Evolutionary conservation across 2,888 invertebrate genomes (phyloP).

Genomic region (Thecocarcelia acutangulata): DNA sequence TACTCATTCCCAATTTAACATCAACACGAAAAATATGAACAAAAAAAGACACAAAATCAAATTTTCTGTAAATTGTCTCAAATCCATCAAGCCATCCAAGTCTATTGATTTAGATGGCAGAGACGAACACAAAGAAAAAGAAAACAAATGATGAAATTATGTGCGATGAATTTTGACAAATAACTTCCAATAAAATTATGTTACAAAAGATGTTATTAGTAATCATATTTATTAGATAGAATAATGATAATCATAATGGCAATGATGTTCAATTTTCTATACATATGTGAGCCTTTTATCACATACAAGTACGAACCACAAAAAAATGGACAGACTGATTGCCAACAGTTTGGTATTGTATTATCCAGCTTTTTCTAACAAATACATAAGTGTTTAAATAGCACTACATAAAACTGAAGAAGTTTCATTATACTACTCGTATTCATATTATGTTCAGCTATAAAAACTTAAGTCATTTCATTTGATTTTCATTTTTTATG

Average conservation of each 20-base stretch:
- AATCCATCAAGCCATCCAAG: constrained; percentile 59
- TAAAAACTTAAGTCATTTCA: constrained; percentile 24
- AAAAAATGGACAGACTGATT: neutral
- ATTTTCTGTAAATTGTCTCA: constrained; percentile 44
- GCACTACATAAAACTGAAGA: neutral
- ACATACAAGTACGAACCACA: neutral
- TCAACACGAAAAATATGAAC: neutral
- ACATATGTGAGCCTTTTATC: neutral
- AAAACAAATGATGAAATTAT: neutral
- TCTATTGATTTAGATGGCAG: constrained; percentile 62
- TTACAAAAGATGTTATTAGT: constrained; percentile 51
- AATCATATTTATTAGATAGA: constrained; percentile 1
- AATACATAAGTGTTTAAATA: neutral
- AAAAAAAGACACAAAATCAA: constrained; percentile 21
- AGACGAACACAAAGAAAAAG: neutral
- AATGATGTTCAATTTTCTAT: constrained; percentile 33
- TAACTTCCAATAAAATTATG: constrained; percentile 52
- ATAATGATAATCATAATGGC: constrained; percentile 30
- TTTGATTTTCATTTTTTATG: constrained; percentile 25
- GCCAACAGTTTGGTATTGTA: neutral
- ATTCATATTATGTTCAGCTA: neutral
- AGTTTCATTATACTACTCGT: too few relatives aligned
- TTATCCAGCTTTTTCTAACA: too few relatives aligned
- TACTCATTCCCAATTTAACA: too few relatives aligned
- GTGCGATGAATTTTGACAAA: constrained; percentile 60